Percentiles rank a stretch among this genome's conserved stretches.
These are phyloP conservation scores for Paradoxurus hermaphroditus DNA, from an alignment of 2,113 vertebrate species.

Conservation along the genomic window DNA sequence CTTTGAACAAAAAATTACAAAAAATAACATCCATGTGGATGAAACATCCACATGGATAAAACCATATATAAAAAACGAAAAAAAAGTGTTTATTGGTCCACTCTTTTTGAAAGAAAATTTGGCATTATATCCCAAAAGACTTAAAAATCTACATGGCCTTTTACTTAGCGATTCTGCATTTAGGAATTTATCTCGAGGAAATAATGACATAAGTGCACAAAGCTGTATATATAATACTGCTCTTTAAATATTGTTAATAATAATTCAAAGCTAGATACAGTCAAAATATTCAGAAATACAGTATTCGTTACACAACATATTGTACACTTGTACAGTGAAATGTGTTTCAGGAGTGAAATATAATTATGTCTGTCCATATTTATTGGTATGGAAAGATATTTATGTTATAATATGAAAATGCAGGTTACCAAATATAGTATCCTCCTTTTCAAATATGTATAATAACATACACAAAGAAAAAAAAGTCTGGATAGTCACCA, in stretches of 20 bases:
- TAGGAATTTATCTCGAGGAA: neutral
- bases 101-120: constrained; percentile 15
- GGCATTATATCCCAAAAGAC: neutral
- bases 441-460: neutral
- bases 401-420: constrained; percentile 5
- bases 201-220: neutral
- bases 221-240: neutral
- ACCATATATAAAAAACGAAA: neutral
- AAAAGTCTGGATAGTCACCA: neutral
- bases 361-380: neutral
- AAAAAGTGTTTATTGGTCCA: neutral
- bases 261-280: neutral
- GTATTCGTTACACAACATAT: neutral
- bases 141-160: neutral
- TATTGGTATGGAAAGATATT: neutral
- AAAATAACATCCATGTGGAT: neutral
- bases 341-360: constrained; percentile 3
- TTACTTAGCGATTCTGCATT: constrained; percentile 11
- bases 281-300: neutral
- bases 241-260: neutral
- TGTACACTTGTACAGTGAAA: neutral
- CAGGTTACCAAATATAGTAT: neutral
- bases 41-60: neutral
- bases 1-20: neutral
- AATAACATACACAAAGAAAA: neutral